These are phyloP conservation scores for Nomada flava DNA, from an alignment of 2,888 invertebrate species.

Conservation along the genomic window DNA sequence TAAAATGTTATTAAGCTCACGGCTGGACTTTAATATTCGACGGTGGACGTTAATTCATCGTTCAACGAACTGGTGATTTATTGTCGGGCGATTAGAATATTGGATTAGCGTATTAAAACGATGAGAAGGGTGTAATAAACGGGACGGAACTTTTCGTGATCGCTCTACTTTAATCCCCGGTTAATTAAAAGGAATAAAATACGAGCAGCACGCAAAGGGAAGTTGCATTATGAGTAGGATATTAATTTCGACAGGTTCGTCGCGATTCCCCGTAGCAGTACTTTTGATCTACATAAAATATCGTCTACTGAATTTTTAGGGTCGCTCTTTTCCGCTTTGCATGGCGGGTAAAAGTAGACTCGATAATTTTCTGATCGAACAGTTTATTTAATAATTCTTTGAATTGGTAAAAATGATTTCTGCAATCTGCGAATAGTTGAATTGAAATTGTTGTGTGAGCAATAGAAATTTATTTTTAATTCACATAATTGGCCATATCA, in stretches of 20 bases:
- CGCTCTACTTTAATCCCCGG: conserved; percentile 29
- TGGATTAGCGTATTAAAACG: conserved; percentile 42
- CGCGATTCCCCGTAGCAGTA: background rate
- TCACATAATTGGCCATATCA: too few species aligned
- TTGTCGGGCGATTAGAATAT: conserved; percentile 53
- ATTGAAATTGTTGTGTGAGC: too few species aligned
- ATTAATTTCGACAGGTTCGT: conserved; percentile 30
- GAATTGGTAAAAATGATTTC: too few species aligned
- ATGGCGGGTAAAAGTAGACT: background rate
- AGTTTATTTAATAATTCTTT: background rate
- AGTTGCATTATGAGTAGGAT: conserved; percentile 8
- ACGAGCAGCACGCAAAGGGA: background rate
- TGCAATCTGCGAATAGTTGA: too few species aligned
- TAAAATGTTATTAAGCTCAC: conserved; percentile 50
- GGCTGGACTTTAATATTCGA: conserved; percentile 44
- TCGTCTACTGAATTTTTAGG: background rate
- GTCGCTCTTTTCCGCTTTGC: background rate
- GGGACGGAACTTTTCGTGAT: conserved; percentile 23
- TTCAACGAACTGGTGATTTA: conserved; percentile 38
- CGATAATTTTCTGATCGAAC: background rate
- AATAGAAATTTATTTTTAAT: too few species aligned
- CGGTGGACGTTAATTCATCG: conserved; percentile 41
- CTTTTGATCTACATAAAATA: background rate
- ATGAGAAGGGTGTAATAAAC: conserved; percentile 30
- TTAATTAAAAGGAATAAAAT: conserved; percentile 54